phyloP scores from a whole-genome alignment of 2,113 vertebrate genomes.

The Plotosus lineatus region DNA sequence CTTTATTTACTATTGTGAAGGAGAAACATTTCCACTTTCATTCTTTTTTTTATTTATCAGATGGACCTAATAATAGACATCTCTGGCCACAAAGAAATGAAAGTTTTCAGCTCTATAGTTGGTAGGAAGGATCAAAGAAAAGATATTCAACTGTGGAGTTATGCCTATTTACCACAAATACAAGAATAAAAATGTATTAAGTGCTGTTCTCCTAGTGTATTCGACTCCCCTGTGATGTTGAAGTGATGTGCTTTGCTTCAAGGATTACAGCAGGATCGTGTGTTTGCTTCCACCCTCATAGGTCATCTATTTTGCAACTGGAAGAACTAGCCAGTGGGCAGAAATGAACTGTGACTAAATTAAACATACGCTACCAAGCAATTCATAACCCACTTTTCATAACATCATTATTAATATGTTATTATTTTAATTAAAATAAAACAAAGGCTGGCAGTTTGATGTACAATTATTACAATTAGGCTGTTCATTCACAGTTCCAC shows the following conservation, averaged over 20 bases:
- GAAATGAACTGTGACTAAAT: neutral
- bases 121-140: neutral
- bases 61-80: neutral
- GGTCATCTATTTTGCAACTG: neutral
- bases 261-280: constrained; percentile 9
- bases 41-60: neutral
- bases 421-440: no score
- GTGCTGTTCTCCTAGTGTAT: neutral
- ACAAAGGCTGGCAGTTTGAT: no score
- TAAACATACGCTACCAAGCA: neutral
- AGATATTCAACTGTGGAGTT: constrained; percentile 7
- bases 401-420: neutral
- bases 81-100: neutral
- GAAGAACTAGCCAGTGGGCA: neutral
- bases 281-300: neutral
- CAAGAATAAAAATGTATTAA: neutral
- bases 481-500: neutral
- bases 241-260: constrained; percentile 9
- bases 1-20: constrained; percentile 1
- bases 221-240: constrained; percentile 17
- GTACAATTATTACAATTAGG: neutral
- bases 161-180: constrained; percentile 14
- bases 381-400: neutral
- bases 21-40: neutral
- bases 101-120: neutral